Evolutionary conservation across 2,113 vertebrate species (phyloP).

Genomic region (Sceloporus tristichus): DNA sequence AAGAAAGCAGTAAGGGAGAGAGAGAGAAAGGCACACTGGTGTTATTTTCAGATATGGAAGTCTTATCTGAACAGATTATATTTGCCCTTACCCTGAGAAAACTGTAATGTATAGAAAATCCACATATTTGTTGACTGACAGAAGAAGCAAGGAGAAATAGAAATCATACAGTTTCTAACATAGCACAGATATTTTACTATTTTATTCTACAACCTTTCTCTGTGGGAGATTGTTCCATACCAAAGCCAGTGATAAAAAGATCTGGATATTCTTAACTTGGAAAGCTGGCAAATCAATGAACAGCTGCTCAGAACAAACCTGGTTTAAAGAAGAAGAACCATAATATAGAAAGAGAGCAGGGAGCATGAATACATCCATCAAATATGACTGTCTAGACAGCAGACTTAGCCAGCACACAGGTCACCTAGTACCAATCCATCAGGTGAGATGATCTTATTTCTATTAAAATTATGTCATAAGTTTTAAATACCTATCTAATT

Average conservation of each 20-base stretch:
- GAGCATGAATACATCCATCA: not conserved
- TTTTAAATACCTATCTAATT: not conserved
- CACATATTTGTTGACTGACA: conserved; percentile 19
- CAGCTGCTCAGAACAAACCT: not conserved
- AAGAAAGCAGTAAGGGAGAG: not conserved
- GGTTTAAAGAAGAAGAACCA: not conserved
- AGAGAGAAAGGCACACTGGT: conserved; percentile 50
- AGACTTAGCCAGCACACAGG: not conserved
- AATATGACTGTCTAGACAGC: not conserved
- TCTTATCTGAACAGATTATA: conserved; percentile 48
- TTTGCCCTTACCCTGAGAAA: conserved; percentile 38
- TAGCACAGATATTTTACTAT: conserved; percentile 13
- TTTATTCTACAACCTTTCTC: conserved; percentile 4
- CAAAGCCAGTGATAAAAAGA: not conserved
- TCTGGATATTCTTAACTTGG: not conserved
- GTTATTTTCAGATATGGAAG: conserved; percentile 47
- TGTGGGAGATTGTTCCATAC: not conserved
- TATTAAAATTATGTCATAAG: not conserved
- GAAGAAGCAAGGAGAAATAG: conserved; percentile 20
- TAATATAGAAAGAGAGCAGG: not conserved
- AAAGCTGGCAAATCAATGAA: not conserved
- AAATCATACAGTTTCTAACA: conserved; percentile 33
- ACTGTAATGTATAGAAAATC: conserved; percentile 17
- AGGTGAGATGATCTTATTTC: not conserved
- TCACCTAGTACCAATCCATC: not conserved